A percentile compares a stretch with the other conserved stretches of the same genome.
Conservation (phyloP, 2,888 invertebrate species). For the Bugulina stolonifera region DNA sequence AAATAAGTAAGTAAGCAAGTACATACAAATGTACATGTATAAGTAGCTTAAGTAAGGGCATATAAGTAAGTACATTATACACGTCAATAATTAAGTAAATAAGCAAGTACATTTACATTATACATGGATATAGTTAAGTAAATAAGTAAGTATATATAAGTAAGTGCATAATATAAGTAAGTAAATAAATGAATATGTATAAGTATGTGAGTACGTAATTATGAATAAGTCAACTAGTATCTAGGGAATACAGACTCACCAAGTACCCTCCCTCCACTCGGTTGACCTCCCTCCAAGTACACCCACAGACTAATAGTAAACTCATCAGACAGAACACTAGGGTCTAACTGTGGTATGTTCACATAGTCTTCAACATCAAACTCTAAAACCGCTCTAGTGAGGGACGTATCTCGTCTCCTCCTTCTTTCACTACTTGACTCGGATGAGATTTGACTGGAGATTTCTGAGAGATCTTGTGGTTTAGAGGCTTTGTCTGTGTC, state of each 20-base stretch:
- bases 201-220: neutral
- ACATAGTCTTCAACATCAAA: conserved; percentile 5
- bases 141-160: no score
- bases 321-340: neutral
- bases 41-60: no score
- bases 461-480: neutral
- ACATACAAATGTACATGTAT: no score
- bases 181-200: neutral
- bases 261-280: neutral
- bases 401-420: neutral
- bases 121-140: no score
- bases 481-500: neutral
- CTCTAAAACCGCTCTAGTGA: neutral
- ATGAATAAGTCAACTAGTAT: neutral
- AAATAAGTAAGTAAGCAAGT: no score
- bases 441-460: neutral
- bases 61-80: no score
- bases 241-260: neutral
- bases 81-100: no score
- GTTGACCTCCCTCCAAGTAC: conserved; percentile 18
- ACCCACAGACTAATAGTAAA: conserved; percentile 18
- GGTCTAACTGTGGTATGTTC: neutral
- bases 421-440: neutral
- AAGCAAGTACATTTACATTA: no score
- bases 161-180: neutral